A percentile compares a stretch with the other conserved stretches of the same genome.
phyloP scores from a whole-genome alignment of 2,888 invertebrate species.

The Chymomyza fuscimana region DNA sequence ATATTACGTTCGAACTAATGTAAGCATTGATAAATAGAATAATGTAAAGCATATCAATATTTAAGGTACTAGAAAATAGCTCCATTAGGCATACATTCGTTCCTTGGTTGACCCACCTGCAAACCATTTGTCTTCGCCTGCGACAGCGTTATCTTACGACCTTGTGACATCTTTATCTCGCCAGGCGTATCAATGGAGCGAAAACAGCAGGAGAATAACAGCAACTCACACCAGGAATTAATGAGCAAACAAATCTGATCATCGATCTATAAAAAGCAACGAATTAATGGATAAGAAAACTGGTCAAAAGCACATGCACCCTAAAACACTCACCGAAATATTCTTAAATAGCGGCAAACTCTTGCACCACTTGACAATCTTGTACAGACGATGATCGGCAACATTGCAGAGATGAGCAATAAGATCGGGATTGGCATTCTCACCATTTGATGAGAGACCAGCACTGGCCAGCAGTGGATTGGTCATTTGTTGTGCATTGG shows the following conservation, averaged over 20 bases:
- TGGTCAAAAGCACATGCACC: not conserved
- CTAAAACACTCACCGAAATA: conserved; percentile 86
- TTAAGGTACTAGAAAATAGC: too few relatives aligned
- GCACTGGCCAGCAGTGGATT: conserved; percentile 83
- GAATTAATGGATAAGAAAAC: not conserved
- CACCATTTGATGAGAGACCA: conserved; percentile 79
- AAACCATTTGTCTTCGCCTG: conserved; percentile 80
- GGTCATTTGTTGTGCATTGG: conserved; percentile 79
- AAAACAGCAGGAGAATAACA: conserved; percentile 95
- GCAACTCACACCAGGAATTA: conserved; percentile 97
- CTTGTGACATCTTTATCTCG: conserved; percentile 87
- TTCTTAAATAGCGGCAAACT: conserved; percentile 97
- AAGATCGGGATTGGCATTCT: conserved; percentile 89
- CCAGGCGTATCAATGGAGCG: conserved; percentile 94
- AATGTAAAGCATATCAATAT: too few relatives aligned
- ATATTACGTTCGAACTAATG: too few relatives aligned
- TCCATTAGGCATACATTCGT: too few relatives aligned
- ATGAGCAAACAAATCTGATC: conserved; percentile 98
- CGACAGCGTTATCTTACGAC: conserved; percentile 78
- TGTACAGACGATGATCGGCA: conserved; percentile 96
- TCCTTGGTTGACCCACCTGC: conserved; percentile 80
- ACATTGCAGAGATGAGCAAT: conserved; percentile 94
- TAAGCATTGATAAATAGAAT: too few relatives aligned
- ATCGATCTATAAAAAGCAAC: conserved; percentile 87
- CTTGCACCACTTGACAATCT: conserved; percentile 99